A percentile compares a stretch with the other conserved stretches of the same genome.
phyloP scores from a whole-genome alignment of 2,888 invertebrate genomes.

The Caenorhabditis uteleia region DNA sequence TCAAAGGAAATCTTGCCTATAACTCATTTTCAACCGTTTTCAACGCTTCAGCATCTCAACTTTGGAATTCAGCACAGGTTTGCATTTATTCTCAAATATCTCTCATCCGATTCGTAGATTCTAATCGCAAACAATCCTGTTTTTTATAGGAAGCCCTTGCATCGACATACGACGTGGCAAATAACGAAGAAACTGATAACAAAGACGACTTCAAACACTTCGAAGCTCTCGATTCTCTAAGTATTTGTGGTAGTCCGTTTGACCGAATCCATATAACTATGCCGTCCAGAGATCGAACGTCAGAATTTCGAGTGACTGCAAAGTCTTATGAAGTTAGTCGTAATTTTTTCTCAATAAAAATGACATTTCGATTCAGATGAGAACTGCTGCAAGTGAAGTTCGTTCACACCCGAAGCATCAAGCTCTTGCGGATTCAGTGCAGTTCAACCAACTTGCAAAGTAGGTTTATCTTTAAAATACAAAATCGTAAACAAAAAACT shows the following conservation, averaged over 20 bases:
- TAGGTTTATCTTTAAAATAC: slow-evolving; percentile 14
- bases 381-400: slow-evolving; percentile 45
- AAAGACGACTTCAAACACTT: slow-evolving; percentile 8
- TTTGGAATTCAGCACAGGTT: slow-evolving; percentile 68
- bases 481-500: slow-evolving; percentile 2
- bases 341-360: not conserved
- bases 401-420: slow-evolving; percentile 47
- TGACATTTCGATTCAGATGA: slow-evolving; percentile 55
- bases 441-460: slow-evolving; percentile 68
- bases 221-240: slow-evolving; percentile 31
- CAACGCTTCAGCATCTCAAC: slow-evolving; percentile 58
- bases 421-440: slow-evolving; percentile 57
- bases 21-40: slow-evolving; percentile 59
- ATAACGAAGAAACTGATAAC: slow-evolving; percentile 10
- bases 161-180: slow-evolving; percentile 28
- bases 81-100: slow-evolving; percentile 13
- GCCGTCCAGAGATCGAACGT: slow-evolving; percentile 68
- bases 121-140: slow-evolving; percentile 11
- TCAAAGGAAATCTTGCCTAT: slow-evolving; percentile 29
- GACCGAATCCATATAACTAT: slow-evolving; percentile 55
- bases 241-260: slow-evolving; percentile 43
- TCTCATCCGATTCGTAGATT: slow-evolving; percentile 7
- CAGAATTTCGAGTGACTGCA: slow-evolving; percentile 65
- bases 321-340: slow-evolving; percentile 63
- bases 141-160: slow-evolving; percentile 51